Evolutionary conservation across 2,888 invertebrate species (phyloP).

Genomic region (Celastrina argiolus): DNA sequence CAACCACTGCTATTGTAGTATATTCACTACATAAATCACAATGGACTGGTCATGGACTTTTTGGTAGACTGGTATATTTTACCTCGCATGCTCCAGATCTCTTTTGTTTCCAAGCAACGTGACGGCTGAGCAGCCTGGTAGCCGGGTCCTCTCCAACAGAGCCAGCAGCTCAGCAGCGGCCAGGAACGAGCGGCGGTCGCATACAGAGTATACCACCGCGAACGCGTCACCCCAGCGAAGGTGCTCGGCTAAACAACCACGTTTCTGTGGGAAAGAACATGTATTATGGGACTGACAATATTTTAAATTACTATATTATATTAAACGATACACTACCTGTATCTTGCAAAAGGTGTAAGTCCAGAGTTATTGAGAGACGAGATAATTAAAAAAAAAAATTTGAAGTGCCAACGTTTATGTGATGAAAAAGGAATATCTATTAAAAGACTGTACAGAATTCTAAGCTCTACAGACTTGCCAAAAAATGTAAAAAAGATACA

Average conservation of each 20-base stretch:
- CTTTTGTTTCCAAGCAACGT: slow-evolving; percentile 88
- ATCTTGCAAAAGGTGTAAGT: neutral
- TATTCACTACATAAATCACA: too few species aligned
- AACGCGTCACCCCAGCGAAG: slow-evolving; percentile 90
- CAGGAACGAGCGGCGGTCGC: slow-evolving; percentile 85
- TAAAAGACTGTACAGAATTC: neutral
- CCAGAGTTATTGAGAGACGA: neutral
- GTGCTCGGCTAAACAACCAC: slow-evolving; percentile 86
- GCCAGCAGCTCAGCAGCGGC: slow-evolving; percentile 85
- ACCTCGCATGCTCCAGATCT: slow-evolving; percentile 89
- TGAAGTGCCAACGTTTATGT: neutral
- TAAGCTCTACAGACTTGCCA: neutral
- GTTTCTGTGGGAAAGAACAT: slow-evolving; percentile 74
- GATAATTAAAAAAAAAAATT: neutral
- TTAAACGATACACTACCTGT: neutral
- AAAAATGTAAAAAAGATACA: neutral
- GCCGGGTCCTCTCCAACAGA: slow-evolving; percentile 82
- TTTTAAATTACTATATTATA: neutral
- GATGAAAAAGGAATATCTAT: neutral
- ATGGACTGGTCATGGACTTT: too few species aligned
- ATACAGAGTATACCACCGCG: slow-evolving; percentile 88
- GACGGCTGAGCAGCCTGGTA: slow-evolving; percentile 86
- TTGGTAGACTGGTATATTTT: slow-evolving; percentile 23
- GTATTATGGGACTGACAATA: slow-evolving; percentile 24
- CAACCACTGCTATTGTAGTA: too few species aligned